phyloP scores from a whole-genome alignment of 2,888 invertebrate species.

The Lasius fuliginosus region DNA sequence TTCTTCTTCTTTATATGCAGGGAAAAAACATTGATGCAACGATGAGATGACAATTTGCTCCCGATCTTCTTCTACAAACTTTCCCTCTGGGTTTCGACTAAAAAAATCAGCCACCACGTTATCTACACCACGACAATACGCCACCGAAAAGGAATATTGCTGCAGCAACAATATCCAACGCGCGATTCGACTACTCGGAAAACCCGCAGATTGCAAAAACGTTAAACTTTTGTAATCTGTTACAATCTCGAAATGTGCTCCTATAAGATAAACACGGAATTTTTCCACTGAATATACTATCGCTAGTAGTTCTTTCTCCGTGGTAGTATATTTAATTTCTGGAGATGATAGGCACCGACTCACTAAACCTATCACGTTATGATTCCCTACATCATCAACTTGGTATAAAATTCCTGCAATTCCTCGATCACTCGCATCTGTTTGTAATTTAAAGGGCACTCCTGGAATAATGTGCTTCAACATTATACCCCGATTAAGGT shows the following conservation, averaged over 20 bases:
- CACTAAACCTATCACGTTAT: too few relatives aligned
- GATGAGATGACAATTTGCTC: background rate
- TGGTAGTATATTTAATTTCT: too few relatives aligned
- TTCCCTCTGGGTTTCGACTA: background rate
- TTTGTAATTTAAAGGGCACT: too few relatives aligned
- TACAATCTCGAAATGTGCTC: background rate
- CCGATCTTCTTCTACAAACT: background rate
- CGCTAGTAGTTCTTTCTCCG: too few relatives aligned
- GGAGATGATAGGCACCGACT: too few relatives aligned
- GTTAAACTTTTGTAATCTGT: background rate
- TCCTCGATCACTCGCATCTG: too few relatives aligned
- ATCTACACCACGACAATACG: background rate
- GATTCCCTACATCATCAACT: too few relatives aligned
- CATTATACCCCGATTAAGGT: too few relatives aligned
- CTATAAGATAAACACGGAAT: background rate
- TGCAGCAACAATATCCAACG: background rate
- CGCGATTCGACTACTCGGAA: background rate
- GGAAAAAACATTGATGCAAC: background rate
- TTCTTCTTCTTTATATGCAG: background rate
- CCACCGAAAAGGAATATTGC: background rate
- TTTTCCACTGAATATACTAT: too few relatives aligned
- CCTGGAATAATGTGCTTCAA: too few relatives aligned
- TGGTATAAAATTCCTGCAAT: too few relatives aligned
- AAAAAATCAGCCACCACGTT: background rate
- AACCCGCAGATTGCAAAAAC: background rate